phyloP scores from a whole-genome alignment of 2,797 vertebrate genomes.

The Notoglanidium macrostoma region DNA sequence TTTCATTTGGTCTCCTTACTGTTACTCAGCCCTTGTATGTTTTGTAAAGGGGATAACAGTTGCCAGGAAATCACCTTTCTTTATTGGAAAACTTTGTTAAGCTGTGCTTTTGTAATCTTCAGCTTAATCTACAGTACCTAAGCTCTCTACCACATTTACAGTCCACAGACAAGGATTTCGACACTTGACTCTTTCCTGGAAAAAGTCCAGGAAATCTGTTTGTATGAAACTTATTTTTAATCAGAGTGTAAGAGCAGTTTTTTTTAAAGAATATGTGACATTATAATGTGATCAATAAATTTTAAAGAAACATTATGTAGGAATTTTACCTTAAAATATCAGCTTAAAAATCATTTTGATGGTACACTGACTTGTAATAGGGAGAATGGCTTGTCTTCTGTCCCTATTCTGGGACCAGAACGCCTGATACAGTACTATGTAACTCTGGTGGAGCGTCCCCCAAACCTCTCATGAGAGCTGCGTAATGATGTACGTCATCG shows the following conservation, averaged over 20 bases:
- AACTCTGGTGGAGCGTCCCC: too few relatives aligned
- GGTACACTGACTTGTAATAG: too few relatives aligned
- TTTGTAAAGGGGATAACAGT: background rate
- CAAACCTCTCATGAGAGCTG: too few relatives aligned
- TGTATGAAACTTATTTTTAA: background rate
- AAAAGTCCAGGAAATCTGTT: background rate
- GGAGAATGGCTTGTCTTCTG: too few relatives aligned
- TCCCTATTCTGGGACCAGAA: too few relatives aligned
- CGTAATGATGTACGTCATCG: too few relatives aligned
- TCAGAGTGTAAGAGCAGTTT: background rate
- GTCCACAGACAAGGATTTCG: background rate
- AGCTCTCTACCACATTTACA: background rate
- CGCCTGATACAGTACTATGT: too few relatives aligned
- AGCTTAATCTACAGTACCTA: background rate
- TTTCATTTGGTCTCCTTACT: background rate
- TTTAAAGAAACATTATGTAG: too few relatives aligned
- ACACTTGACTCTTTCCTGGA: background rate
- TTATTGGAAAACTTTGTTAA: background rate
- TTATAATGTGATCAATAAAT: background rate
- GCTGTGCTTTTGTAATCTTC: background rate
- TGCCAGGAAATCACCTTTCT: background rate
- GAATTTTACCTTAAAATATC: too few relatives aligned
- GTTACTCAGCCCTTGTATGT: background rate
- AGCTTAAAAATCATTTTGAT: too few relatives aligned
- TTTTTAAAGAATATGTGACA: background rate